A percentile compares a stretch with the other conserved stretches of the same genome.
Evolutionary conservation across 2,888 invertebrate genomes (phyloP).

Genomic region (Acleris literana): DNA sequence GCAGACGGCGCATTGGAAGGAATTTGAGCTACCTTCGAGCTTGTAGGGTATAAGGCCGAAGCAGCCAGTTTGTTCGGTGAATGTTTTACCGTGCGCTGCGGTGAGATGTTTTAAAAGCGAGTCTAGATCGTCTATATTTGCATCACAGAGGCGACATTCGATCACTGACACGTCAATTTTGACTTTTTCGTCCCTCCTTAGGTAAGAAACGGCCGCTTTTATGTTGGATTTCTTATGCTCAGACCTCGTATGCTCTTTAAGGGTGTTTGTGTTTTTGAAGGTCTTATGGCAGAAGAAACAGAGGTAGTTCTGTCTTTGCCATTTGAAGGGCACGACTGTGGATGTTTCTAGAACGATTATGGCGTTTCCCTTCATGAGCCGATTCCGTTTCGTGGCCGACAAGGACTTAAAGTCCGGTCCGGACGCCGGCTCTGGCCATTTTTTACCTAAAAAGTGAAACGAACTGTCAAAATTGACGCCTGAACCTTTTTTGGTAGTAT

Average conservation of each 20-base stretch:
- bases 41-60: conserved; percentile 67
- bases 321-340: conserved; percentile 70
- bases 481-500: conserved; percentile 9
- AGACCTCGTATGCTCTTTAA: conserved; percentile 68
- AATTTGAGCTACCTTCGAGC: conserved; percentile 46
- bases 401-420: conserved; percentile 58
- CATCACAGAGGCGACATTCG: conserved; percentile 56
- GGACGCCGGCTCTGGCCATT: conserved; percentile 43
- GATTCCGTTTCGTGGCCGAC: conserved; percentile 68
- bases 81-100: conserved; percentile 49
- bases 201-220: conserved; percentile 64
- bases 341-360: conserved; percentile 64
- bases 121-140: conserved; percentile 47
- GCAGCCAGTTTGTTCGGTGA: conserved; percentile 56
- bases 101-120: conserved; percentile 59
- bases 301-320: conserved; percentile 72
- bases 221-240: conserved; percentile 60
- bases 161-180: conserved; percentile 67
- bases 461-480: conserved; percentile 45
- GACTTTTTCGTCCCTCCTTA: conserved; percentile 70
- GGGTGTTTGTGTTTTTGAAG: conserved; percentile 55
- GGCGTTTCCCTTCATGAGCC: conserved; percentile 70
- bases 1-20: conserved; percentile 65
- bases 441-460: conserved; percentile 72
- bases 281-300: conserved; percentile 73